Base-by-base conservation (phyloP, 2,113 vertebrate genomes). In the Anolis sagrei region DNA sequence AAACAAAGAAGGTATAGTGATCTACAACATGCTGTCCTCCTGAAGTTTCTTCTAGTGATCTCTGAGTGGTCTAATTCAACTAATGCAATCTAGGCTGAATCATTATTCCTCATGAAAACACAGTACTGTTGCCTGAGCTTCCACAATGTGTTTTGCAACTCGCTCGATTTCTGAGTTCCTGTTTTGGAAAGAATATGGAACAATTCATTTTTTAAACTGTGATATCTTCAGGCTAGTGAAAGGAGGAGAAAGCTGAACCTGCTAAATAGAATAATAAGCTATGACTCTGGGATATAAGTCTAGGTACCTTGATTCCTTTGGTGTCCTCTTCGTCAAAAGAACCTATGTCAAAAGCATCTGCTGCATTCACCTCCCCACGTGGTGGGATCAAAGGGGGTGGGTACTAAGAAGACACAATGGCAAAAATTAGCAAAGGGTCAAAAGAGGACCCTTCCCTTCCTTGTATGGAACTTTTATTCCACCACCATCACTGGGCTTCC, bases 311-410 rank as follows among this genome's bases (percentile, higher is more conserved):
- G 92, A 97, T 97, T 66, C 96, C 96, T 86, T 96, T 97, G 0
- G 96, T 97, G 89, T 97, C 96, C 82, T 97, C 96, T 91, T 97
- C 96, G 0, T 96, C 96, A 0, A 97, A 97, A 76, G 96, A 97
- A 66, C 96, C 96, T 0, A 97, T 97, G 85, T 97, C 96, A 0
- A 97, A 97, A 80, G 96, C 96, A 0, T 96, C 96, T 0, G 96
- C 96, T 0, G 96, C 96, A 0, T 97, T 97, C 83, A 97, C 96
- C 86, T 97, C 96, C 0, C 96, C 96, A 0, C 96, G 95, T 1
- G 96, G 96, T 0, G 96, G 96, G 86, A 96, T 88, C 1, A 97
- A 94, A 0, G 96, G 95, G 0, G 96, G 96, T 0, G 96, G 94
- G 87, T 96, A 96, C 96, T 97, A 89, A 0, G 0, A 81, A 23